Conservation (phyloP, 2,888 invertebrate genomes). For the Salticus scenicus region DNA sequence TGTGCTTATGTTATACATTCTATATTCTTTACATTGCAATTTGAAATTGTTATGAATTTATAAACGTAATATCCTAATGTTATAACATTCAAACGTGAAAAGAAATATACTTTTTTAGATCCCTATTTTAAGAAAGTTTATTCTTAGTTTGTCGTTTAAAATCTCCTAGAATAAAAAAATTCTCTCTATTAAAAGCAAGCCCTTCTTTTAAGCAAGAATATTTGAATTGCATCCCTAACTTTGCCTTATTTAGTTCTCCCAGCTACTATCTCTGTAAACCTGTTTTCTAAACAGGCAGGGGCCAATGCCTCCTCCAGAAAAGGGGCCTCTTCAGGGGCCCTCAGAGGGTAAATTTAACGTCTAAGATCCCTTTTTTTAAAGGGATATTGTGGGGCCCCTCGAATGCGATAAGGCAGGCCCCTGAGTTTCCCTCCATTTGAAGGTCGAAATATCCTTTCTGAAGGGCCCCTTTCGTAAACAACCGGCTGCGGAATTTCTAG, state of each 20-base stretch:
- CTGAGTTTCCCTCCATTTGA: slow-evolving; percentile 44
- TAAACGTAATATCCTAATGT: no score
- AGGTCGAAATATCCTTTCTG: slow-evolving; percentile 29
- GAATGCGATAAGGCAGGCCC: slow-evolving; percentile 61
- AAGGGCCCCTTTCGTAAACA: slow-evolving; percentile 64
- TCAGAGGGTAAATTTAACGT: slow-evolving; percentile 28
- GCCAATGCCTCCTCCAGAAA: slow-evolving; percentile 54
- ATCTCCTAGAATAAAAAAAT: no score
- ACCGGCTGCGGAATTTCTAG: slow-evolving; percentile 35
- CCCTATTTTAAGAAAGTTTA: no score
- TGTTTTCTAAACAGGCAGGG: slow-evolving; percentile 65
- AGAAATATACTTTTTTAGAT: no score
- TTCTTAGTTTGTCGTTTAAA: no score
- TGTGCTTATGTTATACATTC: no score
- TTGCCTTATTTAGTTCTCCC: slow-evolving; percentile 1
- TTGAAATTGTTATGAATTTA: no score
- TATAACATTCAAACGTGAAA: no score
- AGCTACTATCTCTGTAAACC: slow-evolving; percentile 25
- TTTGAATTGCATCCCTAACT: background rate
- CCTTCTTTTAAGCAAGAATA: no score
- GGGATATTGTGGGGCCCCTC: slow-evolving; percentile 52
- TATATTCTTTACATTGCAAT: no score
- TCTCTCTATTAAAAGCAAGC: no score
- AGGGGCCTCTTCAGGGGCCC: slow-evolving; percentile 33
- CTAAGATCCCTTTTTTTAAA: slow-evolving; percentile 51